These are phyloP conservation scores for Macaca nemestrina DNA, from an alignment of 2,113 vertebrate genomes.

Conservation along the genomic window DNA sequence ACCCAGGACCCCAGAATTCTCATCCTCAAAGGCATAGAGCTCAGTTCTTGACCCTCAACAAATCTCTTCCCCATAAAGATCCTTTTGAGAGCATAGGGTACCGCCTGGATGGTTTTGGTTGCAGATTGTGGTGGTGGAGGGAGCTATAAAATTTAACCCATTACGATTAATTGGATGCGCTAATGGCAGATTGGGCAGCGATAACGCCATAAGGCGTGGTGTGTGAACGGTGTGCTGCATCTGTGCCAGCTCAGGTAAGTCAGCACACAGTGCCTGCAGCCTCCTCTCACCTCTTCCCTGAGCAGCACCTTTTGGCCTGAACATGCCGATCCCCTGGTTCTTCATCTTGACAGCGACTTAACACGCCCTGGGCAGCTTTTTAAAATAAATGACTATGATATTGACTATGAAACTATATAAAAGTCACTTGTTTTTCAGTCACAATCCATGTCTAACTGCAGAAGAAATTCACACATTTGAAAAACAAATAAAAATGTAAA, in stretches of 20 bases:
- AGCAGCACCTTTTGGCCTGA: background rate
- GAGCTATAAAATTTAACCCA: background rate
- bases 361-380: background rate
- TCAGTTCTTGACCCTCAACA: background rate
- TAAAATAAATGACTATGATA: background rate
- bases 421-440: background rate
- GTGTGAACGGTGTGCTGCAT: accelerated
- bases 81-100: background rate
- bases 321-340: accelerated
- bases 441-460: background rate
- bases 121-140: background rate
- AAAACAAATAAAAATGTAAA: background rate
- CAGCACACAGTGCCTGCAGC: background rate
- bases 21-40: background rate
- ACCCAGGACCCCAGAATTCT: background rate
- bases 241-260: background rate
- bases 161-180: too few species aligned
- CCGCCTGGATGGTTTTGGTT: background rate
- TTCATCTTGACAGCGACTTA: background rate
- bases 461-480: background rate
- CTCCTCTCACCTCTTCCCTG: background rate
- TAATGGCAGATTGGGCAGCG: too few species aligned
- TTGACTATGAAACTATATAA: background rate
- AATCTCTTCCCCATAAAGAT: background rate
- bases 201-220: accelerated